Evolutionary conservation across 1,140 invertebrate species (phyloP), one percentile per base, ranked within the genome.

Genomic region (Ectropis grisescens): DNA sequence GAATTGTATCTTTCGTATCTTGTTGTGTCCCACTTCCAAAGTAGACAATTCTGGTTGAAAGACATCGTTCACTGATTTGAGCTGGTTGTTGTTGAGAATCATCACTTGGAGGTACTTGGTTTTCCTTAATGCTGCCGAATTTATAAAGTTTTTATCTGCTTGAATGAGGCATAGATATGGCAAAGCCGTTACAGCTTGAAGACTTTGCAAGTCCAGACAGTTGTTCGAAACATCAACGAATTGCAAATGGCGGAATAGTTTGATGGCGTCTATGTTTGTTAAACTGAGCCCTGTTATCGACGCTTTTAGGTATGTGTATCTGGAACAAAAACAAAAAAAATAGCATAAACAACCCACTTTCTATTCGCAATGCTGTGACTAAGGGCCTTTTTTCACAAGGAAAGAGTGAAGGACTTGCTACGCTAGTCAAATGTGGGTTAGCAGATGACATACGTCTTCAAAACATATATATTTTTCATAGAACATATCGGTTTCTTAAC

Each of bases 71-170:
- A 84, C 81, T 16, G 68, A 56, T 2, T 50, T 61, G 34, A 86
- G 78, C 13, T 57, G 39, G 40, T 86, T 86, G 23, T 80, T 43
- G 33, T 84, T 84, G 47, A 86, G 42, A 15, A 79, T 75, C 1
- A 86, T 59, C 0, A 83, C 79, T 80, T 86, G 85, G 22, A 86
- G 58, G 37, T 85, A 86, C 33, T 74, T 76, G 67, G 83, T 83
- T 26, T 46, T 62, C 5, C 71, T 68, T 22, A 86, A 58, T 9
- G 53, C 66, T 4, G 69, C 79, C 0, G 82, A 83, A 11, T 69
- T 43, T 2, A 85, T 38, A 13, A 52, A 29, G 38, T 86, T 86
- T 15, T 76, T 62, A 32, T 85, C 81, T 0, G 82, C 85, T 22
- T 83, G 83, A 12, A 86, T 66, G 8, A 83, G 54, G 1, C 86